Evolutionary conservation across 1,140 invertebrate species (phyloP).

Genomic region (Calliopsis andreniformis): DNA sequence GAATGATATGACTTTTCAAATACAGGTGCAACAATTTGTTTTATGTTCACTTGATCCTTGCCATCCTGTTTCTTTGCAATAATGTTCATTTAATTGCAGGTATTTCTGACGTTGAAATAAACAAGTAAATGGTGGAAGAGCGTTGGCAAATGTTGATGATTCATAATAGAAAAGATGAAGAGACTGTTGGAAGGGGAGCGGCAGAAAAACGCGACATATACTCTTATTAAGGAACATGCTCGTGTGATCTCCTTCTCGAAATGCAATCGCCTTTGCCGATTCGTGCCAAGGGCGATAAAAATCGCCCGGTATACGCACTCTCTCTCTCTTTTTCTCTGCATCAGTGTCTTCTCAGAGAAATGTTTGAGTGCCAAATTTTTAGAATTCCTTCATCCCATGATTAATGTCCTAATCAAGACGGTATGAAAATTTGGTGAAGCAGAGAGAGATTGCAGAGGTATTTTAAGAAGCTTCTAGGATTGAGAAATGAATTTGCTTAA

Average conservation of each 20-base stretch:
- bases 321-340: constrained; percentile 24
- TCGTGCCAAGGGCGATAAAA: constrained; percentile 71
- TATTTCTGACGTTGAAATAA: background rate
- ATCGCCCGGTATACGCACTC: constrained; percentile 48
- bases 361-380: background rate
- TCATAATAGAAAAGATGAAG: constrained; percentile 37
- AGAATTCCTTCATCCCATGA: background rate
- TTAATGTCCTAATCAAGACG: background rate
- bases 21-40: constrained; percentile 32
- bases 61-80: background rate
- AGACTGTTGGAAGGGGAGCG: constrained; percentile 17
- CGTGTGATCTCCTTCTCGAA: constrained; percentile 47
- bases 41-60: background rate
- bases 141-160: constrained; percentile 17
- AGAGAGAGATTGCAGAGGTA: background rate
- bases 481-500: no score
- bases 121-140: background rate
- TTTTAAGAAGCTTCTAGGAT: no score
- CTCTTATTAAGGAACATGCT: constrained; percentile 40
- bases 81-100: constrained; percentile 7
- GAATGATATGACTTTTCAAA: constrained; percentile 31
- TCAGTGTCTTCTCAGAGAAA: background rate
- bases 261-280: constrained; percentile 62
- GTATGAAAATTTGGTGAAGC: background rate
- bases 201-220: constrained; percentile 40